Evolutionary conservation across 2,797 vertebrate species (phyloP).

Genomic region (Borostomias antarcticus): DNA sequence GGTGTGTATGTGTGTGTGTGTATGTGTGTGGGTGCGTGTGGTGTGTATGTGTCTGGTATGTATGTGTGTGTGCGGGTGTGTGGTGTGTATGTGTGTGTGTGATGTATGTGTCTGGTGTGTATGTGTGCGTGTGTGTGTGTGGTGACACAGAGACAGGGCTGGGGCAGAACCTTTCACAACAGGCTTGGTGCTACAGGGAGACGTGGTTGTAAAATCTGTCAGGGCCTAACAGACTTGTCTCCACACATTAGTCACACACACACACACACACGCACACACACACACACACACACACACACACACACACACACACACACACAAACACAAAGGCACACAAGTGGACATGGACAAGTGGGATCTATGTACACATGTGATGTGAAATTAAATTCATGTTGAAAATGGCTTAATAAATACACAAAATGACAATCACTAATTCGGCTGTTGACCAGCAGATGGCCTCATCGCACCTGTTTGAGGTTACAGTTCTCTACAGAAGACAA

Average conservation of each 20-base stretch:
- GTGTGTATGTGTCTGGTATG: background rate
- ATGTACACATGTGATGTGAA: too few species aligned
- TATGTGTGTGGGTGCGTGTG: background rate
- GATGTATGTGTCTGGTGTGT: background rate
- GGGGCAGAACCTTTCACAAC: background rate
- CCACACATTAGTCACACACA: background rate
- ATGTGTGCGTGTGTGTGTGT: background rate
- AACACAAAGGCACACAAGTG: constrained; percentile 43
- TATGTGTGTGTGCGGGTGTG: background rate
- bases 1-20: background rate
- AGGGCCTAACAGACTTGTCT: background rate
- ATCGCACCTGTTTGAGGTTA: constrained; percentile 53
- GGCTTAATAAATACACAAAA: constrained; percentile 39
- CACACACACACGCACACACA: constrained; percentile 8
- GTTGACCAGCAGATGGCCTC: constrained; percentile 73
- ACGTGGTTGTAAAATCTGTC: background rate
- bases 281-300: constrained; percentile 20
- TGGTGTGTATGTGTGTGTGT: background rate
- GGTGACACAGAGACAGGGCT: background rate
- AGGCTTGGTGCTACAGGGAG: constrained; percentile 1
- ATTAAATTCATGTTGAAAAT: constrained; percentile 47
- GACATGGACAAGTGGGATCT: constrained; percentile 31
- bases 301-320: constrained; percentile 4
- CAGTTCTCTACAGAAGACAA: too few species aligned
- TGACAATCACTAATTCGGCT: constrained; percentile 17